These are phyloP conservation scores for Dynastes maya DNA, from an alignment of 2,888 invertebrate species.

Conservation along the genomic window DNA sequence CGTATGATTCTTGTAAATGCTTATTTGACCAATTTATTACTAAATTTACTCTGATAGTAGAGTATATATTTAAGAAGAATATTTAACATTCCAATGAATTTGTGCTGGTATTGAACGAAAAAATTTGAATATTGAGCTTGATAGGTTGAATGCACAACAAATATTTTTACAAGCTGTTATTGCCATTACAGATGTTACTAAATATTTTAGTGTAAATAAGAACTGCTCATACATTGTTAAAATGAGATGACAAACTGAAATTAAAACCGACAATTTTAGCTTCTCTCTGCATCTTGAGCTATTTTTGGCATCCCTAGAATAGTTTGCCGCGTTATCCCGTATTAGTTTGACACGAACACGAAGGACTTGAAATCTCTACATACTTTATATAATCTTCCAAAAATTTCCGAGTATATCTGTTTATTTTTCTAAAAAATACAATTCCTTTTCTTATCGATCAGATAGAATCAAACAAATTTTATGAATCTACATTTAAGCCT, in stretches of 20 bases:
- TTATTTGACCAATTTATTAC: too few species aligned
- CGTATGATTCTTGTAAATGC: too few species aligned
- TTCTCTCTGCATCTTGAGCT: conserved; percentile 31
- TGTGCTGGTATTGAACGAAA: too few species aligned
- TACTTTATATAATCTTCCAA: background rate
- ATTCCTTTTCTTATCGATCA: too few species aligned
- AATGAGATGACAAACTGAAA: conserved; percentile 35
- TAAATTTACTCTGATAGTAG: too few species aligned
- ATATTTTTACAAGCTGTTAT: conserved; percentile 16
- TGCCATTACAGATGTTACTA: background rate
- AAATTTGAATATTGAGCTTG: too few species aligned
- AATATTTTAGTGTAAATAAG: background rate
- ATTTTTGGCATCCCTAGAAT: conserved; percentile 26
- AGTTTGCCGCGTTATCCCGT: conserved; percentile 20
- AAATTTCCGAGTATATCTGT: background rate
- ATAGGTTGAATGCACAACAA: too few species aligned
- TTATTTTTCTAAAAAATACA: too few species aligned
- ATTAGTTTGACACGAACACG: conserved; percentile 11
- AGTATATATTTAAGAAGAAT: too few species aligned
- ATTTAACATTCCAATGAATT: too few species aligned
- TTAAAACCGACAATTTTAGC: conserved; percentile 40
- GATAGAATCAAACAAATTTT: too few species aligned
- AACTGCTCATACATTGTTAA: conserved; percentile 24
- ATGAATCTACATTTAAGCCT: too few species aligned
- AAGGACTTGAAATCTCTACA: conserved; percentile 10